Base-by-base conservation (phyloP, 2,113 vertebrate genomes). In the Antennarius striatus region DNA sequence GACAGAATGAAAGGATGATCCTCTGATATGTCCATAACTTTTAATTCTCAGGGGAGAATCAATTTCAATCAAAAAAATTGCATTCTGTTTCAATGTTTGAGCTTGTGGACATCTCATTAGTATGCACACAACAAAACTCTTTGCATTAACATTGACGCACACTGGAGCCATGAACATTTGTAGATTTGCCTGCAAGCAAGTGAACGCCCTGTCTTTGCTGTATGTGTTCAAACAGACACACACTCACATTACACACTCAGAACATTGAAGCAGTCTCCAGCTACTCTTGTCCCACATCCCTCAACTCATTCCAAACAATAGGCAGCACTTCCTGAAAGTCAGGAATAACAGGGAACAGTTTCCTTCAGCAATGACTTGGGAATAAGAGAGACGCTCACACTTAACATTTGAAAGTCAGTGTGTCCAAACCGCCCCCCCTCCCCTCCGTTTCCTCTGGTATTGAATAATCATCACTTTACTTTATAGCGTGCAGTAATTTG, bases 261-360 rank as follows among this genome's bases (percentile, higher is more conserved):
- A 4, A 5, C 32, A 36, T 3, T 36, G 32, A 36, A 36, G 32
- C 32, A 80, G 62, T 65, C 67, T 68, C 29, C 55, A 3, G 57
- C 79, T 65, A 72, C 50, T 70, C 57, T 64, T 62, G 63, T 16
- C 56, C 66, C 61, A 76, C 85, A 85, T 80, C 72, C 57, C 74
- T 66, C 36, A 13, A 56, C 73, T 60, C 1, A 2, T 45, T 67
- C 40, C 28, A 75, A 89, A 91, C 89, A 89, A 89, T 84, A 77
- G 73, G 75, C 80, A 79, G 77, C 71, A 71, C 82, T 90, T 91
- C 88, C 90, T 91, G 86, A 75, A 73, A 77, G 75, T 79, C 68
- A 80, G 59, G 76, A 86, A 86, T 74, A 85, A 76, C 83, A 79
- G 75, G 71, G 84, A 85, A 77, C 79, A 55, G 73, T 82, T 90